phyloP scores from a whole-genome alignment of 2,797 vertebrate genomes.

The Euthynnus affinis region DNA sequence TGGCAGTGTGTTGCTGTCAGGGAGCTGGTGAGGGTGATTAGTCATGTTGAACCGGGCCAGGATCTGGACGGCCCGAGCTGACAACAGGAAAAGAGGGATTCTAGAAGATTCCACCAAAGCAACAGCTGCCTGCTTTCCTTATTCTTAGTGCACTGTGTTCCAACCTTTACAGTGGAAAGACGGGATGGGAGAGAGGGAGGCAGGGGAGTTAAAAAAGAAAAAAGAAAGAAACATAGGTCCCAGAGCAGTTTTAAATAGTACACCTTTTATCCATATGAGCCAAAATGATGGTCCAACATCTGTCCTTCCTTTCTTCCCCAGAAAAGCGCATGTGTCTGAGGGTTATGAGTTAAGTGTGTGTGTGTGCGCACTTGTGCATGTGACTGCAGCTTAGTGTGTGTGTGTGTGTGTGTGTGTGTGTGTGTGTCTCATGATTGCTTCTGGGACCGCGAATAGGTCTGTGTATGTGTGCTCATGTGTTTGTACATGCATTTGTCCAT shows the following conservation, averaged over 20 bases:
- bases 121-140: constrained; percentile 35
- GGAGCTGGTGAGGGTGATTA: constrained; percentile 60
- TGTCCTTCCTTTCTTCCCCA: constrained; percentile 8
- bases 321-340: constrained; percentile 8
- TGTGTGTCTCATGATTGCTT: background rate
- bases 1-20: constrained; percentile 57
- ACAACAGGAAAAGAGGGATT: constrained; percentile 52
- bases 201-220: background rate
- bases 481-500: too few relatives aligned
- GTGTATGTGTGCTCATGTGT: background rate
- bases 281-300: constrained; percentile 2
- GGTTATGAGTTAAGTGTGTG: background rate
- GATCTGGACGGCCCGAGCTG: constrained; percentile 40
- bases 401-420: background rate
- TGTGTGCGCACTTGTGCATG: background rate
- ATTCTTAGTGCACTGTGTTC: background rate
- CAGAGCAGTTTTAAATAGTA: background rate
- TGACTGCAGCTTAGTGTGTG: background rate
- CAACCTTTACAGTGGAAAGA: background rate
- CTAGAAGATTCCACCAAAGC: constrained; percentile 53
- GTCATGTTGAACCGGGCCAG: constrained; percentile 68
- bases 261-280: constrained; percentile 31
- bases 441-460: background rate
- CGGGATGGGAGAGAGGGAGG: background rate
- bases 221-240: background rate